Percentiles rank a stretch among this genome's conserved stretches.
Evolutionary conservation across 2,113 vertebrate genomes (phyloP).

Genomic region (Rhagologus leucostigma): DNA sequence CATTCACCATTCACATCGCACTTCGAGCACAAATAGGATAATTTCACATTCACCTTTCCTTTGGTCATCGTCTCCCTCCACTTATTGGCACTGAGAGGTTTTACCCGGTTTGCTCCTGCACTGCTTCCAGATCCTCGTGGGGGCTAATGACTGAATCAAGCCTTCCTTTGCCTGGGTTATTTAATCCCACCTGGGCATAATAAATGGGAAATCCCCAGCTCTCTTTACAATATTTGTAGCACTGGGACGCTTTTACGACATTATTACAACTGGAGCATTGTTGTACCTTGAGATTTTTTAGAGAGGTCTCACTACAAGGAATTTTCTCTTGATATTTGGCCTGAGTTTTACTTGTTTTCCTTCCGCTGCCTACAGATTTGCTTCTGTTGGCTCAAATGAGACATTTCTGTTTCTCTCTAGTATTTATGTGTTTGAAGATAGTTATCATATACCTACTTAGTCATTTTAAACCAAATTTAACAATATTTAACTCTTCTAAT

Average conservation of each 20-base stretch:
- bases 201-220: conserved; percentile 44
- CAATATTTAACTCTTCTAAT: conserved; percentile 26
- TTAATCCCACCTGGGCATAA: conserved; percentile 48
- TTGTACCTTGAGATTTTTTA: conserved; percentile 18
- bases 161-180: conserved; percentile 17
- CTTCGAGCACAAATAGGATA: conserved; percentile 39
- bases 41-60: conserved; percentile 32
- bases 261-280: conserved; percentile 51
- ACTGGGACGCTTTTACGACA: conserved; percentile 22
- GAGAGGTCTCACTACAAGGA: not conserved
- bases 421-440: conserved; percentile 39
- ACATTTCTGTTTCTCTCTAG: conserved; percentile 1
- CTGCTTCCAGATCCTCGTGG: not conserved
- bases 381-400: conserved; percentile 8
- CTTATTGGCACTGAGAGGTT: conserved; percentile 16
- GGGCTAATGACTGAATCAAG: conserved; percentile 38
- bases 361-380: not conserved
- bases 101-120: not conserved
- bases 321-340: conserved; percentile 5
- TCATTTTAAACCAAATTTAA: conserved; percentile 17
- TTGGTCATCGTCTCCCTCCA: not conserved
- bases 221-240: conserved; percentile 37
- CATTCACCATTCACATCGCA: conserved; percentile 8
- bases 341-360: not conserved
- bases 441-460: conserved; percentile 27